Base-by-base conservation (phyloP, 2,888 invertebrate species). In the Marronus borbonicus region DNA sequence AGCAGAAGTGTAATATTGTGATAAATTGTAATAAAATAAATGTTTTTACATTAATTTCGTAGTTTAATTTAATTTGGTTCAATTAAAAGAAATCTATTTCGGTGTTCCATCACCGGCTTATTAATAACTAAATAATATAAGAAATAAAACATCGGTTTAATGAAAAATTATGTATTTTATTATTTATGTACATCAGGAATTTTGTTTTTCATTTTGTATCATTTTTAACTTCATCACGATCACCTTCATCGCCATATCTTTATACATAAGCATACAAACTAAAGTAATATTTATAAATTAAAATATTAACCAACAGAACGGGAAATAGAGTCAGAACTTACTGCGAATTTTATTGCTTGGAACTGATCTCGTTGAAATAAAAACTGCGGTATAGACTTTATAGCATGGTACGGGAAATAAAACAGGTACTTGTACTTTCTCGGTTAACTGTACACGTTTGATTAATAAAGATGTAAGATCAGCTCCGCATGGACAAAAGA, bases 161-260 rank as follows among this genome's bases (percentile, higher is more conserved):
- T 60, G 83, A 77, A 77, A 77, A 77, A 77, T 77, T 74, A 77
- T 70, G 65, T 78, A 78, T 76, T 78, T 64, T 62, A 68, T 70
- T 75, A 76, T 78, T 75, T 78, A 78, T 78, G 78, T 78, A 78
- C 78, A 78, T 78, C 78, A 78, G 78, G 78, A 78, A 78, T 75
- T 50, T 49, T 76, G 8, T 76, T 76, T 39, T 76, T 76, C 14
- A n/a, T 50, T 68, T 68, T 68, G 31, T 66, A 17, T 68, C 17
- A 10, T 68, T 49, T 12, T 68, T 68, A 68, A 49, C 49, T 24
- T 49, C 49, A 65, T n/a, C 65, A 65, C 44, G 44, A 44, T 17
- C 49, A 8, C 44, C 50, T 50, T 64, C 55, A 77, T 70, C 17
- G 28, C 64, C 76, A 50, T 31, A 31, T 20, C 49, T 65, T 31